Conservation (phyloP, 2,113 vertebrate genomes). For the Prunella himalayana region DNA sequence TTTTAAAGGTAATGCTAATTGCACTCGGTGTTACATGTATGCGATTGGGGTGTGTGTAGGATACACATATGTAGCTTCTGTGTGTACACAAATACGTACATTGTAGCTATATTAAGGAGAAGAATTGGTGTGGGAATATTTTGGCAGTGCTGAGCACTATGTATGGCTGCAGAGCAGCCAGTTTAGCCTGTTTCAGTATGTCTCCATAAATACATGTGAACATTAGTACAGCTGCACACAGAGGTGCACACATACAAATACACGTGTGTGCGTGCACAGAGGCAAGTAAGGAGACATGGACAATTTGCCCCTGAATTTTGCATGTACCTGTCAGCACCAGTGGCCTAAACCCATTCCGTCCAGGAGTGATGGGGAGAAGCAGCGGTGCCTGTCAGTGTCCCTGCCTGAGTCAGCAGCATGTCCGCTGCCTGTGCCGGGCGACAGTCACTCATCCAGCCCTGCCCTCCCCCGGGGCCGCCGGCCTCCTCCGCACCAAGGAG, state of each 20-base stretch:
- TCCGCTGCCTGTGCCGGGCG: slow-evolving; percentile 42
- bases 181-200: not conserved
- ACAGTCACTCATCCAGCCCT: slow-evolving; percentile 55
- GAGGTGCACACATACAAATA: not conserved
- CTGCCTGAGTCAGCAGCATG: slow-evolving; percentile 75
- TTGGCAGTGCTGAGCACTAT: not conserved
- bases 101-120: not conserved
- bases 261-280: not conserved
- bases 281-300: not conserved
- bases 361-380: slow-evolving; percentile 44
- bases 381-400: slow-evolving; percentile 64
- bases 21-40: not conserved
- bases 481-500: slow-evolving; percentile 52
- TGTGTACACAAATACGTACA: not conserved
- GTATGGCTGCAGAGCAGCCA: not conserved
- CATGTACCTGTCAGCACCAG: slow-evolving; percentile 45
- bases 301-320: slow-evolving; percentile 31
- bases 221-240: not conserved
- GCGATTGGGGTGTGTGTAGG: not conserved
- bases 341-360: slow-evolving; percentile 2
- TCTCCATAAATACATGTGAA: not conserved
- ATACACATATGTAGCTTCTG: not conserved
- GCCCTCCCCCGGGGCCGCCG: slow-evolving; percentile 47
- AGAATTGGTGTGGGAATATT: not conserved
- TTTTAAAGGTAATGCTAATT: slow-evolving; percentile 66